Conservation (phyloP, 53 echinoderm and acorn worm species). For the Echinometra lucunter region DNA sequence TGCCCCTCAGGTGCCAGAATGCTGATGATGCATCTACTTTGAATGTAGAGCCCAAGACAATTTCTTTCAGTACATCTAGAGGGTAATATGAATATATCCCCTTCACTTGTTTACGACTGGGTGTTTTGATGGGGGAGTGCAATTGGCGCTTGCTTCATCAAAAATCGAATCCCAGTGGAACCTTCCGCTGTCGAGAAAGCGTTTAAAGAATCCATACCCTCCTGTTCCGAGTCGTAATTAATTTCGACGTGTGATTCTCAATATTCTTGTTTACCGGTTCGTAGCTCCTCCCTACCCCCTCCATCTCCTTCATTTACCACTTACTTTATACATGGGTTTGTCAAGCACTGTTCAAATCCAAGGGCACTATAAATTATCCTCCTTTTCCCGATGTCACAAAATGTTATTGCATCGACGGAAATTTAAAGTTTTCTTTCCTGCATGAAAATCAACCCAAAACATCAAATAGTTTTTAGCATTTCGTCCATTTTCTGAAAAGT, state of each 20-base stretch:
- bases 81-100: neutral
- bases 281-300: neutral
- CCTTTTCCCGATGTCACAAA: neutral
- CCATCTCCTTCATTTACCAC: too few relatives aligned
- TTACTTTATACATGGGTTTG: too few relatives aligned
- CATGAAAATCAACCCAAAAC: neutral
- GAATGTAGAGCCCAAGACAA: neutral
- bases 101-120: neutral
- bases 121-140: neutral
- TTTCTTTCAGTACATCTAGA: neutral
- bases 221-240: neutral
- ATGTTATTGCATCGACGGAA: neutral
- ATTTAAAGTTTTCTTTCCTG: too few relatives aligned
- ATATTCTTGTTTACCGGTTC: neutral
- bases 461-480: too few relatives aligned
- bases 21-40: neutral
- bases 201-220: neutral
- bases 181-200: neutral
- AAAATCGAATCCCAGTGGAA: constrained; percentile 1
- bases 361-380: too few relatives aligned
- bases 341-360: too few relatives aligned
- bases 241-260: neutral
- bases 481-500: too few relatives aligned
- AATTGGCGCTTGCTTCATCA: neutral
- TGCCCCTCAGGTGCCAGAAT: neutral